phyloP scores from a whole-genome alignment of 2,797 vertebrate species.

The Orestias chungarensis region DNA sequence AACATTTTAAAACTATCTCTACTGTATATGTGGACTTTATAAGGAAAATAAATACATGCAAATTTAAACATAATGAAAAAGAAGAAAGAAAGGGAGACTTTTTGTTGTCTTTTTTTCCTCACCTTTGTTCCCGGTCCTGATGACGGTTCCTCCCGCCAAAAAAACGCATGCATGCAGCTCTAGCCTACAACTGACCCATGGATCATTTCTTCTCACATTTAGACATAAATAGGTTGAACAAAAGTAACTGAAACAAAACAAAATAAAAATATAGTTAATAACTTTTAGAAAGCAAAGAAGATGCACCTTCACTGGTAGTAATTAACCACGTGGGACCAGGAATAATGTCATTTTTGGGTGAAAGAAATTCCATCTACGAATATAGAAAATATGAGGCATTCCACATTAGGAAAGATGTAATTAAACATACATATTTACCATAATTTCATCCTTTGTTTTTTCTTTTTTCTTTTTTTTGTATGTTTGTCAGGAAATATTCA shows the following conservation, averaged over 20 bases:
- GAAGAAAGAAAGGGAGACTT: neutral
- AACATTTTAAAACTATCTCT: neutral
- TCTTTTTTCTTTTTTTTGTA: neutral
- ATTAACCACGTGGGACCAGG: neutral
- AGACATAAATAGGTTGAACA: neutral
- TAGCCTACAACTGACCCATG: neutral
- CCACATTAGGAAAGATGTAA: neutral
- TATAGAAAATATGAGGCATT: neutral
- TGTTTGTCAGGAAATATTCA: constrained; percentile 17
- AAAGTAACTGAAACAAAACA: neutral
- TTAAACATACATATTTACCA: neutral
- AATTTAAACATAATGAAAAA: neutral
- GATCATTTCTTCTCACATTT: neutral
- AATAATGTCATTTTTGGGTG: neutral
- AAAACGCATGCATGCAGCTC: neutral
- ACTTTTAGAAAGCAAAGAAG: neutral
- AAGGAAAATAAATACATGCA: neutral
- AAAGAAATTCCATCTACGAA: neutral
- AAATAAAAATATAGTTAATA: neutral
- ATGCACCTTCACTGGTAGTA: neutral
- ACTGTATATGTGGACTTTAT: neutral
- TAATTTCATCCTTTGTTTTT: constrained; percentile 19
- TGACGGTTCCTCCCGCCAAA: constrained; percentile 11
- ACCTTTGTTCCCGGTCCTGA: neutral
- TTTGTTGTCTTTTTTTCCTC: neutral